Evolutionary conservation across 2,113 vertebrate species (phyloP).

Genomic region (Pygathrix nemaeus): DNA sequence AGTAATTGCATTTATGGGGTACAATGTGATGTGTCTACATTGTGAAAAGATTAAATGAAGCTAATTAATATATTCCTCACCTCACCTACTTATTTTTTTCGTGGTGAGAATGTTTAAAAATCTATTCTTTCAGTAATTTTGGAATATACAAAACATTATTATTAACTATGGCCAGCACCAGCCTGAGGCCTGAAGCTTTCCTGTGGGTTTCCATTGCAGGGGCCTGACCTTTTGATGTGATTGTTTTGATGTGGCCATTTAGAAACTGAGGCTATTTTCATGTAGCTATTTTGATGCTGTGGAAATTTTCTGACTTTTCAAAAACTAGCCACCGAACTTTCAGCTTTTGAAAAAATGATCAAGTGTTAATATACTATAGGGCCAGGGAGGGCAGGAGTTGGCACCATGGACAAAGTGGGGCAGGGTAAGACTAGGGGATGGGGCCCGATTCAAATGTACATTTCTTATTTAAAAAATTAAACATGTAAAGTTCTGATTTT

Average conservation of each 20-base stretch:
- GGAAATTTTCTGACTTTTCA: slow-evolving; percentile 49
- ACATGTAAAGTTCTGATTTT: not conserved
- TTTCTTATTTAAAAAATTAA: not conserved
- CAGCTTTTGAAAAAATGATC: not conserved
- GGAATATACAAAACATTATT: not conserved
- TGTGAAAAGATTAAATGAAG: not conserved
- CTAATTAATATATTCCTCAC: not conserved
- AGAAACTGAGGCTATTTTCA: slow-evolving; percentile 36
- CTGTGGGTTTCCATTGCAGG: not conserved
- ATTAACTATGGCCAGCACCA: not conserved
- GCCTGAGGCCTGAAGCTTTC: not conserved
- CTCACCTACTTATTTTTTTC: not conserved
- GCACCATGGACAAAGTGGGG: not conserved
- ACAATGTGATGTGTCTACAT: not conserved
- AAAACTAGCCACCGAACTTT: slow-evolving; percentile 16
- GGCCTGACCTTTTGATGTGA: not conserved
- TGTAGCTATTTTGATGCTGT: slow-evolving; percentile 44
- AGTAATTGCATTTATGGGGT: not conserved
- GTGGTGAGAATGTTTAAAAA: not conserved
- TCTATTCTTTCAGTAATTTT: not conserved
- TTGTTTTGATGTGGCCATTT: slow-evolving; percentile 62
- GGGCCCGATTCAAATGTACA: not conserved
- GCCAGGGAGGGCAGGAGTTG: not conserved
- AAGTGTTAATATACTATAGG: no score
- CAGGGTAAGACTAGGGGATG: not conserved